Evolutionary conservation across 2,888 invertebrate species (phyloP).

Genomic region (Yponomeuta cagnagella): DNA sequence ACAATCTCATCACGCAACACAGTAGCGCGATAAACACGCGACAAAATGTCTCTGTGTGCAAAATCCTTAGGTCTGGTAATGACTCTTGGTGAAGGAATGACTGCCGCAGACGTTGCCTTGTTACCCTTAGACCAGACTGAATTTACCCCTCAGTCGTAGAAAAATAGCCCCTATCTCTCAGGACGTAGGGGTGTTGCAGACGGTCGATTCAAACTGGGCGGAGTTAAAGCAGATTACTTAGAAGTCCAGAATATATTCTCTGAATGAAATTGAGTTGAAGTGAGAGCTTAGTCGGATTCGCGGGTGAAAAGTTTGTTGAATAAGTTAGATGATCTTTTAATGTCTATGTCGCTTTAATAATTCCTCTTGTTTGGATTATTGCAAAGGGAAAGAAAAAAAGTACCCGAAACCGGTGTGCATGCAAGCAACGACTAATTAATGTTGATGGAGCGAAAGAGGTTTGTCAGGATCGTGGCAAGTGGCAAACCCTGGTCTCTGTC

Average conservation of each 20-base stretch:
- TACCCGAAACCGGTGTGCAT: too few relatives aligned
- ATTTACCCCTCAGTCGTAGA: background rate
- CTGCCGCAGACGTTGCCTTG: background rate
- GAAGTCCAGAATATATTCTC: background rate
- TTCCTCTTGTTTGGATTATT: too few relatives aligned
- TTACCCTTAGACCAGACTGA: background rate
- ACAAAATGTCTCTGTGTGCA: background rate
- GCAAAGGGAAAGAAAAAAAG: too few relatives aligned
- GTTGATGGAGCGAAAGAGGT: too few relatives aligned
- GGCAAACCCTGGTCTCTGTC: too few relatives aligned
- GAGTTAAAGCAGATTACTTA: background rate
- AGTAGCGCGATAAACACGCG: background rate
- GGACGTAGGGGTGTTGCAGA: background rate
- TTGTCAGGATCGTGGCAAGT: too few relatives aligned
- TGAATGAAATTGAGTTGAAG: background rate
- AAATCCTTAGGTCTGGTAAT: background rate
- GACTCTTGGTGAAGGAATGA: background rate
- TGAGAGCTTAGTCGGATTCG: background rate
- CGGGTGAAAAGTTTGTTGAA: background rate
- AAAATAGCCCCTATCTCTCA: background rate
- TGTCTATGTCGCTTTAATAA: background rate
- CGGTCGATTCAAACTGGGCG: background rate
- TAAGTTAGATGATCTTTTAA: background rate
- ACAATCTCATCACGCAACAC: background rate
- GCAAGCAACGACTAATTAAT: too few relatives aligned